Evolutionary conservation across 2,888 invertebrate genomes (phyloP), one percentile per base, ranked within the genome.

Genomic region (Acronicta alni): DNA sequence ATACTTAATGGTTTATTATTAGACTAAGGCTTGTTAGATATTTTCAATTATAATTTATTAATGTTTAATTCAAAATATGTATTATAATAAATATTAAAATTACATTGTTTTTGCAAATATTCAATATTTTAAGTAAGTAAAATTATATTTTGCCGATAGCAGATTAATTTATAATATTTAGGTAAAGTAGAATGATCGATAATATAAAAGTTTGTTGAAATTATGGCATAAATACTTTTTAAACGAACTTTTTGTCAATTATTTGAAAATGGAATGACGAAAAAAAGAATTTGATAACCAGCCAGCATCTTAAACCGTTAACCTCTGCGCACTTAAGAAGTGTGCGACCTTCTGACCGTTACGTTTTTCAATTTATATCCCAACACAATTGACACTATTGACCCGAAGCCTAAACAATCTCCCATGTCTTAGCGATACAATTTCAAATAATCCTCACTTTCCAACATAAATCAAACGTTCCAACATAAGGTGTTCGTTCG

Each of bases 401-500:
- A 94, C 93, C 93, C 93, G 81, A 80, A 89, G 68, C 84, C 85
- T 82, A 88, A 89, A 90, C 85, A 88, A 83, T 81, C 78, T 90
- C 87, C 86, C 89, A 86, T 86, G 49, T 82, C 81, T 81, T 75
- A 79, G 59, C 77, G 80, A 79, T 82, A 82, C 79, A 78, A 82
- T 86, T 85, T 83, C 72, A 83, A 64, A 85, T 82, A 80, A 81
- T 84, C 81, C 81, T 67, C 80, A 82, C 69, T 84, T 87, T 87
- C 80, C 79, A 84, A 90, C 88, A 94, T 93, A 93, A 93, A 93
- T 94, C 93, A 93, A 86, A 82, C 68, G 72, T 82, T 91, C 89
- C 89, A 90, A 89, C 83, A 86, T 84, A 89, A 86, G 84, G 75
- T 81, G 75, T 87, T 87, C 85, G 81, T 90, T 89, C 85, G 84